A percentile compares a stretch with the other conserved stretches of the same genome.
These are phyloP conservation scores for Prosapia bicincta DNA, from an alignment of 2,888 invertebrate genomes.

Conservation along the genomic window DNA sequence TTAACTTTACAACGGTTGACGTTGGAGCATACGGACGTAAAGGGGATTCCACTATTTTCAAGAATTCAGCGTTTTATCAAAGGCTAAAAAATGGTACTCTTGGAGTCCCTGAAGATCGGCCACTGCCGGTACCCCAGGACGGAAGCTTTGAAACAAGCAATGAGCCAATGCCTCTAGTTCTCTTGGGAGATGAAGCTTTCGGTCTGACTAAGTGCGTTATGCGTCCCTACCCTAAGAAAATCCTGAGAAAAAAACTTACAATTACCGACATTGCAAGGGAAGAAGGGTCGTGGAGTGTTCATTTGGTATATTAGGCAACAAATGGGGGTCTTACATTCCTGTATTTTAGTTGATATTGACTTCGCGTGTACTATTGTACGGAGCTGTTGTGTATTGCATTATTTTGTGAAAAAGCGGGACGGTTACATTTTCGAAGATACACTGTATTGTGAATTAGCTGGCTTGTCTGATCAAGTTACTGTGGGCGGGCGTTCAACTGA, in stretches of 20 bases:
- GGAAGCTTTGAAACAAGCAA: background rate
- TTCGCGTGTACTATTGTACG: background rate
- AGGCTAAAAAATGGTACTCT: constrained; percentile 14
- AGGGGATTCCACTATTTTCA: constrained; percentile 12
- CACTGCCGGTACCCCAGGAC: constrained; percentile 4
- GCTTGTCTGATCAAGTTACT: background rate
- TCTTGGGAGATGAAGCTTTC: constrained; percentile 9
- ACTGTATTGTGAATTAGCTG: background rate
- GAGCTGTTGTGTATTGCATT: background rate
- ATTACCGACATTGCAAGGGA: constrained; percentile 1
- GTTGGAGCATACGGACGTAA: constrained; percentile 18
- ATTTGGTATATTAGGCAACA: background rate
- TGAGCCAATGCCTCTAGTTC: background rate
- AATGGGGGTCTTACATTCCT: background rate
- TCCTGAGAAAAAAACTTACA: background rate
- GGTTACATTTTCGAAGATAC: background rate
- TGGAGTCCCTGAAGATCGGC: constrained; percentile 5
- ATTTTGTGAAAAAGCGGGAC: background rate
- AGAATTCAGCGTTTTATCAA: constrained; percentile 9
- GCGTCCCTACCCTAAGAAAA: constrained; percentile 6
- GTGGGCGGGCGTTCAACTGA: background rate
- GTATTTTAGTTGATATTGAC: background rate
- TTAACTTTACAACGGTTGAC: constrained; percentile 20
- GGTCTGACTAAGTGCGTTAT: background rate
- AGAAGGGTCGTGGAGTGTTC: background rate